Evolutionary conservation across 2,797 vertebrate genomes (phyloP).

Genomic region (Menidia menidia): DNA sequence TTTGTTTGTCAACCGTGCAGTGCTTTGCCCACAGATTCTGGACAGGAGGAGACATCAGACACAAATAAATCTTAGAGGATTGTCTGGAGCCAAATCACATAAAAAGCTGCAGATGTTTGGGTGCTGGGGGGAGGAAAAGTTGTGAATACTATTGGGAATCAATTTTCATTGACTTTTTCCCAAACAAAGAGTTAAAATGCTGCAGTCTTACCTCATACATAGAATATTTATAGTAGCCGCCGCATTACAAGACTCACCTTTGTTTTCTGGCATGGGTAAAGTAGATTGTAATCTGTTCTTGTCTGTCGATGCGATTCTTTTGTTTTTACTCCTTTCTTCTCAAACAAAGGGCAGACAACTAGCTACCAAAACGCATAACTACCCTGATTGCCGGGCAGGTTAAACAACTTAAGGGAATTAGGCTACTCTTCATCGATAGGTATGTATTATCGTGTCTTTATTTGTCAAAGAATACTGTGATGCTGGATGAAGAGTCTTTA

Average conservation of each 20-base stretch:
- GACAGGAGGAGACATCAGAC: constrained; percentile 7
- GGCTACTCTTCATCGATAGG: neutral
- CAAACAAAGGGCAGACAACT: constrained; percentile 12
- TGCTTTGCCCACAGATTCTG: neutral
- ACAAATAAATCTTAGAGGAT: constrained; percentile 15
- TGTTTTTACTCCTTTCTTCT: constrained; percentile 14
- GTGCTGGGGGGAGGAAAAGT: constrained; percentile 18
- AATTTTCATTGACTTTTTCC: constrained; percentile 32
- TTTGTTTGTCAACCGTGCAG: neutral
- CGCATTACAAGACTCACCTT: constrained; percentile 19
- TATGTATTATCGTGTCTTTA: neutral
- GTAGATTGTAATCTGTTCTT: constrained; percentile 1
- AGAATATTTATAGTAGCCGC: constrained; percentile 6
- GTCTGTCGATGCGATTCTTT: constrained; percentile 17
- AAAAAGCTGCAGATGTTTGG: constrained; percentile 19
- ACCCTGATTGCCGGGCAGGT: constrained; percentile 25
- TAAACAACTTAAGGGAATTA: constrained; percentile 18
- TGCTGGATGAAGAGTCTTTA: no score
- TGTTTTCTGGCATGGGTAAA: constrained; percentile 1
- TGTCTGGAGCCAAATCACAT: constrained; percentile 12
- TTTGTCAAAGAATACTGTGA: no score
- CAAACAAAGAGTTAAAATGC: constrained; percentile 5
- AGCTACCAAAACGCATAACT: constrained; percentile 7
- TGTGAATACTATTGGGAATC: constrained; percentile 29
- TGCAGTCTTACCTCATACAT: constrained; percentile 52